phyloP scores from a whole-genome alignment of 2,888 invertebrate species.

The Drosophila cyrtoloma region DNA sequence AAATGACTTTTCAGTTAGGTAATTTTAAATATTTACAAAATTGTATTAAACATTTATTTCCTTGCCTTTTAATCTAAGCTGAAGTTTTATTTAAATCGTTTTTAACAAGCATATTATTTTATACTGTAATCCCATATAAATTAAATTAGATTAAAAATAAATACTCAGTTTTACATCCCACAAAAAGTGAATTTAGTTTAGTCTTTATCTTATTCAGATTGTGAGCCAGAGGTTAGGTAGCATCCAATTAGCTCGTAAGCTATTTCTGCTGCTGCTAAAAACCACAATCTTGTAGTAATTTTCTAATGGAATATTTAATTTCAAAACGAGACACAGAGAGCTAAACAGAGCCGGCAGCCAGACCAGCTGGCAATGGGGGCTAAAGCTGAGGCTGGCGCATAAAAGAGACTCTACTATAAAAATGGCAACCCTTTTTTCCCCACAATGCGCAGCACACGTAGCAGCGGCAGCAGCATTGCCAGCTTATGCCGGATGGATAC shows the following conservation, averaged over 20 bases:
- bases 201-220: slow-evolving; percentile 24
- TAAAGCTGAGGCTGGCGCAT: slow-evolving; percentile 24
- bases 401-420: slow-evolving; percentile 64
- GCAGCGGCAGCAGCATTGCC: slow-evolving; percentile 32
- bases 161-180: neutral
- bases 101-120: neutral
- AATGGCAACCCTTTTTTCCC: slow-evolving; percentile 71
- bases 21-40: slow-evolving; percentile 14
- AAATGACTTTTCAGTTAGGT: neutral
- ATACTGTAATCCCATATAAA: neutral
- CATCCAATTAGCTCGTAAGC: slow-evolving; percentile 61
- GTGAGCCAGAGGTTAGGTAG: slow-evolving; percentile 30
- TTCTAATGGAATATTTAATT: slow-evolving; percentile 84
- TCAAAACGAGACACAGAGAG: slow-evolving; percentile 71
- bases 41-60: neutral
- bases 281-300: slow-evolving; percentile 83
- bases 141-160: neutral
- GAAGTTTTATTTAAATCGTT: neutral
- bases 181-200: slow-evolving; percentile 57
- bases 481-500: slow-evolving; percentile 79
- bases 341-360: slow-evolving; percentile 38
- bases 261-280: slow-evolving; percentile 53
- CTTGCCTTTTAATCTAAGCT: neutral
- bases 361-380: slow-evolving; percentile 26
- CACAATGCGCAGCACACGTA: slow-evolving; percentile 34